Evolutionary conservation across 2,113 vertebrate species (phyloP), one percentile per base, ranked within the genome.

Genomic region (Amia ocellicauda): DNA sequence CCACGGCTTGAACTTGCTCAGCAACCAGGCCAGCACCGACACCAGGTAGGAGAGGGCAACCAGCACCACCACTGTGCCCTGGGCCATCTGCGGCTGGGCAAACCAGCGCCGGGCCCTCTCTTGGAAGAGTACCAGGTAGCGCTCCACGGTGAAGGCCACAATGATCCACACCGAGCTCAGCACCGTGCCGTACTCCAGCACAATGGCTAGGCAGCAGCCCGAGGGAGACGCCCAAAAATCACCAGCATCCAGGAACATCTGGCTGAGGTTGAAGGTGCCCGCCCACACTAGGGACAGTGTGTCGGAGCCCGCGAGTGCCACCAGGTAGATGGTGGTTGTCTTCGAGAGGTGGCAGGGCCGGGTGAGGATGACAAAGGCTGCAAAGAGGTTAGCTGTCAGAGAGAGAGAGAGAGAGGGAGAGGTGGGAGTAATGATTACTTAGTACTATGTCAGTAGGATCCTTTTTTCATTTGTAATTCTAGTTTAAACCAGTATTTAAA

Each of bases 141-240:
- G 53, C 19, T 65, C 63, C 13, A 65, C 41, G n/a, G 63, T 65
- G 54, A 65, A 65, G 4, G 63, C 63, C 40, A 59, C 42, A 24
- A 58, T 65, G 26, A 65, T 65, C 63, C 63, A 65, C 3, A 65
- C 42, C 0, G 63, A 65, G n/a, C 41, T 36, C 11, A 65, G 27
- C 8, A 58, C 41, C 3, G 63, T 40, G 20, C 54, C 63, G 4
- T 57, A 59, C 24, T 65, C 63, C 3, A 59, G 24, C 28, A 65
- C 55, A 4, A 59, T 65, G 41, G 56, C 40, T 1, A 58, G 7
- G n/a, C 63, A 56, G 31, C 52, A 58, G 22, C 36, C 51, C 5
- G 40, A 14, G 1, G 23, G n/a, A 3, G 36, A 43, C 14, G 23
- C 63, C 63, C 63, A 65, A 2, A 22, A n/a, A 40, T 29, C 9